Conservation (phyloP, 1,140 invertebrate species). For the Oryctes rhinoceros region DNA sequence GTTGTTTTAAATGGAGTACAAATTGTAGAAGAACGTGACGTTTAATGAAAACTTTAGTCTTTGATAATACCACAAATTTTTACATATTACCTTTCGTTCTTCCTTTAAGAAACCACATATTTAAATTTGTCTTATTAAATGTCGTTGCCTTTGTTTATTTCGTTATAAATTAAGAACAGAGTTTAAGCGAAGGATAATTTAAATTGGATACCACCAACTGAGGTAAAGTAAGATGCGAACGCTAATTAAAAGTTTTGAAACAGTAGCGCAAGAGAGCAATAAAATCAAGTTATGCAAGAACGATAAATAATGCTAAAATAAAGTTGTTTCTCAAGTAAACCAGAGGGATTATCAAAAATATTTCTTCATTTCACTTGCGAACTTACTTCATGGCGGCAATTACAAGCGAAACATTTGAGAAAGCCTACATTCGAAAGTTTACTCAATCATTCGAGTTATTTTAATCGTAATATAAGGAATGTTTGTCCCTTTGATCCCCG, state of each 20-base stretch:
- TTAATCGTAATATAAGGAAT: too few species aligned
- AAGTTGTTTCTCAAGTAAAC: background rate
- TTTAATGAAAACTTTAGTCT: too few species aligned
- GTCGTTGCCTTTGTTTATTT: background rate
- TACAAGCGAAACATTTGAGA: too few species aligned
- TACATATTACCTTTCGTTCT: too few species aligned
- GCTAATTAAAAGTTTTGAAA: background rate
- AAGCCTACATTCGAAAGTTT: too few species aligned
- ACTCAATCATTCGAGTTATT: too few species aligned
- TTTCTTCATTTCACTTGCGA: background rate
- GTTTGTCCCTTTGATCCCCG: too few species aligned
- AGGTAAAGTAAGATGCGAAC: background rate
- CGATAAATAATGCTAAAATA: background rate
- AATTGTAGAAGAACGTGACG: background rate
- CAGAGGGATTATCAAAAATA: background rate
- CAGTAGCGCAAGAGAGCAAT: background rate
- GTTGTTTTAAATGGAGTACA: background rate
- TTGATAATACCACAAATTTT: too few species aligned
- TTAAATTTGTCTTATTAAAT: too few species aligned
- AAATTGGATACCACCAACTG: background rate
- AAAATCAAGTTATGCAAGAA: conserved; percentile 8
- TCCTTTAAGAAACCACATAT: too few species aligned
- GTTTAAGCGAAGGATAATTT: background rate
- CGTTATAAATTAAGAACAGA: background rate
- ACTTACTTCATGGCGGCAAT: too few species aligned